Evolutionary conservation across 2,888 invertebrate genomes (phyloP).

Genomic region (Drepanosiphum platanoidis): DNA sequence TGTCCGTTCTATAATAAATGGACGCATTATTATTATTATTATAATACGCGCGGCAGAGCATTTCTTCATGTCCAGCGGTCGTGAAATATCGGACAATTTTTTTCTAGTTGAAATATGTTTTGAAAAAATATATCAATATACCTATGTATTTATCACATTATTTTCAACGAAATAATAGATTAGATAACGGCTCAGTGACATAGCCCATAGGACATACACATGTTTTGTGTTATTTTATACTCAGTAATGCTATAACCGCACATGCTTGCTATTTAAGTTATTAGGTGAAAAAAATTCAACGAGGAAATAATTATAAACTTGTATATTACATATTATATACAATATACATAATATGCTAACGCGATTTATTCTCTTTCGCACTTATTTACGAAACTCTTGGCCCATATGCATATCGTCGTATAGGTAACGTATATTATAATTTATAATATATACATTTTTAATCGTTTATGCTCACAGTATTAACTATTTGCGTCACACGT

Average conservation of each 20-base stretch:
- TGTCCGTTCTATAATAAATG: constrained; percentile 38
- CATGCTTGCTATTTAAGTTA: neutral
- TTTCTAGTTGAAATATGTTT: neutral
- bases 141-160: neutral
- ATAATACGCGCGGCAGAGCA: neutral
- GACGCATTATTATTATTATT: constrained; percentile 28
- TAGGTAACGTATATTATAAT: neutral
- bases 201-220: neutral
- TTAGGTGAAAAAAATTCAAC: neutral
- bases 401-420: neutral
- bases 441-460: neutral
- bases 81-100: constrained; percentile 26
- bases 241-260: neutral
- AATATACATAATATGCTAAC: neutral
- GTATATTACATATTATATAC: neutral
- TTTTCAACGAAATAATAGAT: neutral
- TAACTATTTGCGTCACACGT: neutral
- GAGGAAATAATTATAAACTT: neutral
- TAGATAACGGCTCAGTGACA: neutral
- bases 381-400: neutral
- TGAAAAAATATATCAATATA: constrained; percentile 5
- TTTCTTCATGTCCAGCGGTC: constrained; percentile 9
- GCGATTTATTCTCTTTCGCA: neutral
- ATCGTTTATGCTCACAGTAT: too few relatives aligned
- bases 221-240: neutral